phyloP scores from a whole-genome alignment of 2,797 vertebrate species.

The Danio choprae region DNA sequence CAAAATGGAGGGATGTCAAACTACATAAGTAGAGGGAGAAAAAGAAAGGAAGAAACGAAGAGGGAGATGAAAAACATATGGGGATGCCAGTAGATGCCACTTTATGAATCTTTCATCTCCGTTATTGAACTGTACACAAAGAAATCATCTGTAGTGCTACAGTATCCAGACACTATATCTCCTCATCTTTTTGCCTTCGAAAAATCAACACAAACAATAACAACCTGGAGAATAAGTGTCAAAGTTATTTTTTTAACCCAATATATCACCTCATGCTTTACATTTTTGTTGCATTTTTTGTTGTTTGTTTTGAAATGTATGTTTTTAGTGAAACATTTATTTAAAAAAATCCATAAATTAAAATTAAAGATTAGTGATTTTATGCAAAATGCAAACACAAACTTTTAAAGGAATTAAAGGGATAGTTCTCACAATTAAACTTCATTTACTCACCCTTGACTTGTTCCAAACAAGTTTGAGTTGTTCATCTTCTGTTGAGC shows the following conservation, averaged over 20 bases:
- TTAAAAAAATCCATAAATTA: background rate
- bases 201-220: slow-evolving; percentile 4
- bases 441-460: too few relatives aligned
- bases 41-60: slow-evolving; percentile 27
- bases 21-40: background rate
- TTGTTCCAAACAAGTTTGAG: too few relatives aligned
- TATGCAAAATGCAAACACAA: too few relatives aligned
- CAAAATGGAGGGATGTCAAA: slow-evolving; percentile 4
- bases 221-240: background rate
- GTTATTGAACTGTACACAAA: slow-evolving; percentile 56
- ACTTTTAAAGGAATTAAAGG: too few relatives aligned
- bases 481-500: too few relatives aligned
- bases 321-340: background rate
- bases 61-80: slow-evolving; percentile 33
- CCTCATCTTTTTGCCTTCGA: slow-evolving; percentile 1
- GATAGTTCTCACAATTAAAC: too few relatives aligned
- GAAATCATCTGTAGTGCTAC: slow-evolving; percentile 26
- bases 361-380: background rate
- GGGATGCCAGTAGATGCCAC: slow-evolving; percentile 29
- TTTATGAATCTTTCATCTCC: slow-evolving; percentile 57
- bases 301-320: too few relatives aligned
- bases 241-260: background rate
- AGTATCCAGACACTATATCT: slow-evolving; percentile 4
- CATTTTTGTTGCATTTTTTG: background rate
- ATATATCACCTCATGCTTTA: background rate